Evolutionary conservation across 2,797 vertebrate genomes (phyloP), one percentile per base, ranked within the genome.

Genomic region (Betta splendens): DNA sequence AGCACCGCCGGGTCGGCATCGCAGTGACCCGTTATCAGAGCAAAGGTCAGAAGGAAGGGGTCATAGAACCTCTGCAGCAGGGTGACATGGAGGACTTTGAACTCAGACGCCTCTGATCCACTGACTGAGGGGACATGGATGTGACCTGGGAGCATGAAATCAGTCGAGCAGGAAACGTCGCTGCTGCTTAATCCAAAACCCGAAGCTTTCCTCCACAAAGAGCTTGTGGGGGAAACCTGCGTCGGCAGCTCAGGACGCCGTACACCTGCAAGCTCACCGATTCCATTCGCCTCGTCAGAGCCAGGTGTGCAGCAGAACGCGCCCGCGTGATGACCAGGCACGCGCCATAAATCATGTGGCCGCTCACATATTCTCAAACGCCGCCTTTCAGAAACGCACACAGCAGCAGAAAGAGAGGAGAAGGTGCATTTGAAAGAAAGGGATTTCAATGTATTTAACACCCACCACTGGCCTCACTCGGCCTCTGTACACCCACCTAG

Each of bases 361-460:
- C 63, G 70, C 46, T 75, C 72, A 74, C 60, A 68, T 45, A 63
- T 66, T 69, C 77, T 63, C 71, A 60, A 80, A 84, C 60, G 61
- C 62, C 64, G 53, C 58, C 60, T 62, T 75, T 72, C 46, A 64
- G 42, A 81, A 81, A 85, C 2, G 44, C 69, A 79, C 37, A 50
- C 42, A 64, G 54, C 50, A 52, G 66, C 68, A 53, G 9, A 59
- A 71, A 54, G 7, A 51, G 36, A 48, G 12, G 64, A 68, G 45
- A 61, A 50, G 56, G 66, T 62, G 71, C 62, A 50, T 77, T 71
- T 55, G 68, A 72, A 73, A 59, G 67, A 74, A 79, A 71, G 53
- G 39, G 55, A 84, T 77, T 77, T 83, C 46, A 84, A 79, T 25
- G 31, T 82, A 77, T 85, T 85, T 73, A 76, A 83, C 84, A 81